Percentiles rank a stretch among this genome's conserved stretches.
Conservation (phyloP, 2,797 vertebrate genomes). For the Karalla daura region DNA sequence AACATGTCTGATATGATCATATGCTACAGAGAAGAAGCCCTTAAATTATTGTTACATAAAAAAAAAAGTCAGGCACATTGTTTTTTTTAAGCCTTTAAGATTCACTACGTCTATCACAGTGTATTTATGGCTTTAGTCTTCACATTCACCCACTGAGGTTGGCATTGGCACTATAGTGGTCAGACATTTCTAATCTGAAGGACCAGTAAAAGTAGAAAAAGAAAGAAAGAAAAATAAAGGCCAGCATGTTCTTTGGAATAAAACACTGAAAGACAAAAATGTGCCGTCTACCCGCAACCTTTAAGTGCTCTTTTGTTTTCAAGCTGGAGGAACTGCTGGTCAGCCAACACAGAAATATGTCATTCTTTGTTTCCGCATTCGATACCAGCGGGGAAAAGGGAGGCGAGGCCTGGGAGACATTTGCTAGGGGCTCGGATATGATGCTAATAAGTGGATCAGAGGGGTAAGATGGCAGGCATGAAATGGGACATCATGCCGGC, state of each 20-base stretch:
- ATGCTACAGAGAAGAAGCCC: conserved; percentile 81
- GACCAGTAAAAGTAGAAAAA: conserved; percentile 55
- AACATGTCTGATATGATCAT: conserved; percentile 78
- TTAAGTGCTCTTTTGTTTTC: conserved; percentile 79
- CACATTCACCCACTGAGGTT: conserved; percentile 89
- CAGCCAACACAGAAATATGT: conserved; percentile 59
- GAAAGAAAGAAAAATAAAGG: conserved; percentile 35
- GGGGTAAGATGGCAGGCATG: conserved; percentile 79
- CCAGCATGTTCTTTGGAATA: conserved; percentile 72
- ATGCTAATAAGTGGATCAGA: conserved; percentile 73
- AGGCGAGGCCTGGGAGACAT: conserved; percentile 49
- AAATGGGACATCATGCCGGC: conserved; percentile 80
- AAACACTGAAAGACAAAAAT: conserved; percentile 66
- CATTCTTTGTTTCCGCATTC: conserved; percentile 57
- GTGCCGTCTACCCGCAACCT: conserved; percentile 68
- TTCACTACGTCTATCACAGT: conserved; percentile 84
- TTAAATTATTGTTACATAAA: conserved; percentile 70
- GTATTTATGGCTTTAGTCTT: conserved; percentile 86
- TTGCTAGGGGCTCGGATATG: conserved; percentile 50
- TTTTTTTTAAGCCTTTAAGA: conserved; percentile 71
- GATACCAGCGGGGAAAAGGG: conserved; percentile 48
- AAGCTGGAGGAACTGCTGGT: conserved; percentile 60
- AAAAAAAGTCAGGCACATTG: conserved; percentile 65
- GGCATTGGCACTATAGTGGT: conserved; percentile 85
- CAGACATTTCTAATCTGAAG: conserved; percentile 75